A percentile compares a stretch with the other conserved stretches of the same genome.
Evolutionary conservation across 2,888 invertebrate genomes (phyloP).

Genomic region (Lepetodrilus schrolli): DNA sequence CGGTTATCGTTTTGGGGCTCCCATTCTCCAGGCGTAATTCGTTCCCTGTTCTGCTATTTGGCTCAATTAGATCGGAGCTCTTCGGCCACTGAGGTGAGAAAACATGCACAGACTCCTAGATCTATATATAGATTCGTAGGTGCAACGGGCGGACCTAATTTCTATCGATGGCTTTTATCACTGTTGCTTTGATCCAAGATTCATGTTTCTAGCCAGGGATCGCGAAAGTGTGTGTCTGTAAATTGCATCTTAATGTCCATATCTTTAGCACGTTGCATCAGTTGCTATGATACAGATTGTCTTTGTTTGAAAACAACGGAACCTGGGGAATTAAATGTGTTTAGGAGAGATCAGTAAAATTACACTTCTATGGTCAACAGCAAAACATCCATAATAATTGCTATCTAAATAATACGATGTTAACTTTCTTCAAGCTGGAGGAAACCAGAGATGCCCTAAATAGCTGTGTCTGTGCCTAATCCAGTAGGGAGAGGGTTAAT

Average conservation of each 20-base stretch:
- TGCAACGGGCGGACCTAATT: not conserved
- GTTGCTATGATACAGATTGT: not conserved
- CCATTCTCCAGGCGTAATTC: not conserved
- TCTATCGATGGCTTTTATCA: not conserved
- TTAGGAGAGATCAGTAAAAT: too few species aligned
- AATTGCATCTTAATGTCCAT: not conserved
- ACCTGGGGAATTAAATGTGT: too few species aligned
- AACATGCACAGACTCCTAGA: not conserved
- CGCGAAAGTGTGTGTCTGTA: not conserved
- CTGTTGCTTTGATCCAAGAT: not conserved
- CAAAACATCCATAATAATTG: too few species aligned
- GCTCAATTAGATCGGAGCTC: not conserved
- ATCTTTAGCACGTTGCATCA: not conserved
- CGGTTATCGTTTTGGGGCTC: not conserved
- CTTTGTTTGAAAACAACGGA: too few species aligned
- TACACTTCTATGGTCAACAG: too few species aligned
- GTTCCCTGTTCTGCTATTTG: not conserved
- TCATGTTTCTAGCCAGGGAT: not conserved
- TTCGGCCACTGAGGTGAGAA: not conserved
- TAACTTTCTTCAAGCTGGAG: too few species aligned
- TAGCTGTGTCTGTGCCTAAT: too few species aligned
- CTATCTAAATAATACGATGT: too few species aligned
- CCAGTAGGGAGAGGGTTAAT: too few species aligned
- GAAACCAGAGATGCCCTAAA: too few species aligned
- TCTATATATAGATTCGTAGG: not conserved